Base-by-base conservation (phyloP, 2,888 invertebrate species). In the Euplexia lucipara region DNA sequence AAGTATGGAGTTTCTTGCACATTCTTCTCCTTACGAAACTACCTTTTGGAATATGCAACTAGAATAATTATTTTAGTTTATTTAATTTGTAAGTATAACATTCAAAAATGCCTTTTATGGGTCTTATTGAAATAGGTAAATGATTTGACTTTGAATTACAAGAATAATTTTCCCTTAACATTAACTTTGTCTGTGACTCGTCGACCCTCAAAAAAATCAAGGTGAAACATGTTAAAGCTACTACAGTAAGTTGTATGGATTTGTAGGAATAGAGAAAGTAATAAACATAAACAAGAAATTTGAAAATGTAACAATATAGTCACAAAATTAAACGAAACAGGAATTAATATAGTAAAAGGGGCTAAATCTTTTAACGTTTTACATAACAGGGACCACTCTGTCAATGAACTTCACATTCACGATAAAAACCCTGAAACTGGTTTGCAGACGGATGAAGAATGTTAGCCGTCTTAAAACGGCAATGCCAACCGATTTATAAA, bases 381-480 rank as follows among this genome's bases (percentile, higher is more conserved):
- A 62, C 16, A 35, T 60, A 68, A 70, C 63, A 63, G 45, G 18
- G 42, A 39, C 49, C 10, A 12, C 14, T 16, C 57, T 65, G 85
- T 75, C 84, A 81, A 75, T 83, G 83, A 86, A 83, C 85, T 77
- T 71, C 54, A 41, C 57, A 44, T 61, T 60, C 35, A 45, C 34
- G 35, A 81, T 66, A 75, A 70, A 75, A 66, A 59, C 34, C 39
- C 20, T 58, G 61, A 57, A 83, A 86, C 83, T 58, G 79, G 85
- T 85, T 84, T 77, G 72, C 73, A 63, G 71, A 78, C 71, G 61
- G 51, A 53, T 63, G 52, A 77, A 67, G 77, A 83, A 81, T 83
- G 77, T 77, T 64, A 81, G 72, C 61, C 59, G 75, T 75, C 59
- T 51, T 39, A 3, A 12, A 64, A 45, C 39, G 14, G 6, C 4